These are phyloP conservation scores for Sialis fuliginosa DNA, from an alignment of 2,888 invertebrate genomes.

Conservation along the genomic window DNA sequence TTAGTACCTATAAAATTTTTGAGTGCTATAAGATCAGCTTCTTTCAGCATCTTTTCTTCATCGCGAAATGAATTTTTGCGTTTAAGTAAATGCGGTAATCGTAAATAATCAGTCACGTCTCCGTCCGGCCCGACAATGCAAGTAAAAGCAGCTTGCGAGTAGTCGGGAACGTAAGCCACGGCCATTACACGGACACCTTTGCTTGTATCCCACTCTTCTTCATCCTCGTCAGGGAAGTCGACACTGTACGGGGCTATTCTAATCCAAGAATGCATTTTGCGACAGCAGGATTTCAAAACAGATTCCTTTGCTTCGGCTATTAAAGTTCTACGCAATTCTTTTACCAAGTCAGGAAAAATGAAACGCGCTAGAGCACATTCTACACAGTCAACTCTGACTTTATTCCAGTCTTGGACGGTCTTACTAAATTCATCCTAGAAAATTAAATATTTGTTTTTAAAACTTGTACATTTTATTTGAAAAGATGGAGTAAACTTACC, in stretches of 20 bases:
- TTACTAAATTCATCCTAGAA: constrained; percentile 80
- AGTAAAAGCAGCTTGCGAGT: constrained; percentile 70
- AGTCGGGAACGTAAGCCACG: constrained; percentile 73
- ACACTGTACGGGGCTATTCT: constrained; percentile 68
- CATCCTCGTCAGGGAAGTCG: constrained; percentile 63
- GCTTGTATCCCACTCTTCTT: constrained; percentile 78
- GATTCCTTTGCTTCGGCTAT: constrained; percentile 76
- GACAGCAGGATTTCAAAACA: constrained; percentile 66
- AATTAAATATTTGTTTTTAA: neutral
- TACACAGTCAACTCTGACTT: constrained; percentile 69
- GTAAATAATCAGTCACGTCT: constrained; percentile 78
- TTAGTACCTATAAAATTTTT: constrained; percentile 72
- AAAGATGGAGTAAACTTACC: constrained; percentile 23
- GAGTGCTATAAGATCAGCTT: constrained; percentile 47
- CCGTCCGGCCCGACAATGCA: constrained; percentile 78
- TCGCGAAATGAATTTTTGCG: constrained; percentile 54
- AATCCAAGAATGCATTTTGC: constrained; percentile 79
- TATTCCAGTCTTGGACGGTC: constrained; percentile 91
- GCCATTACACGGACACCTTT: constrained; percentile 77
- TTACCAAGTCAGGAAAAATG: constrained; percentile 74
- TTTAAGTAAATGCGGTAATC: constrained; percentile 72
- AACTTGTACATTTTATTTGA: too few relatives aligned
- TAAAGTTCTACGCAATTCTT: constrained; percentile 66
- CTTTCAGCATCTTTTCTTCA: constrained; percentile 42
- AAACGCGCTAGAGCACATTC: constrained; percentile 74